Evolutionary conservation across 2,888 invertebrate species (phyloP).

Genomic region (Apodemia hepburni): DNA sequence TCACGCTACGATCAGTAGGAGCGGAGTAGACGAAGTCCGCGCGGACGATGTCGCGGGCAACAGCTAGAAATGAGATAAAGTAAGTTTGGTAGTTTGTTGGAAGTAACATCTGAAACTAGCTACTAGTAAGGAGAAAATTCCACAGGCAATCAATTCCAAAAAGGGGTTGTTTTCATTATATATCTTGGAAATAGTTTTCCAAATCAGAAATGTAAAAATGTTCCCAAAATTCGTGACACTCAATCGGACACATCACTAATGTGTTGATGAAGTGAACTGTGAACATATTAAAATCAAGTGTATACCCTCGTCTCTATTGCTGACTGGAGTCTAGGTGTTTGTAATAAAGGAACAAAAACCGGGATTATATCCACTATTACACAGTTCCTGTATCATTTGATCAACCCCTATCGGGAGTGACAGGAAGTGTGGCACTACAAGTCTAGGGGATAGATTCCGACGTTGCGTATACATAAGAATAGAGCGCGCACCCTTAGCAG

Average conservation of each 20-base stretch:
- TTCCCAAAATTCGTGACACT: too few relatives aligned
- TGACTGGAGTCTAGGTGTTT: neutral
- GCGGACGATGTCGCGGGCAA: too few relatives aligned
- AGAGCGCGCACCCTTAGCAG: neutral
- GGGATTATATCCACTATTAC: neutral
- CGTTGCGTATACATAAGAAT: neutral
- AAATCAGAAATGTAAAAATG: too few relatives aligned
- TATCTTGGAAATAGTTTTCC: too few relatives aligned
- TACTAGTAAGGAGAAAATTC: too few relatives aligned
- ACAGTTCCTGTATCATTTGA: constrained; percentile 2
- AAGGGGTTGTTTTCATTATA: too few relatives aligned
- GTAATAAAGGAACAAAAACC: constrained; percentile 10
- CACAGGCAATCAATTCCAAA: too few relatives aligned
- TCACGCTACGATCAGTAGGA: too few relatives aligned
- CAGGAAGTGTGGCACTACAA: constrained; percentile 5
- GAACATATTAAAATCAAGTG: neutral
- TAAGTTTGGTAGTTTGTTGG: too few relatives aligned
- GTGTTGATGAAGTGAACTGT: neutral
- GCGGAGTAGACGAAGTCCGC: too few relatives aligned
- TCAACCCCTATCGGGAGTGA: constrained; percentile 3
- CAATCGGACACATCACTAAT: neutral
- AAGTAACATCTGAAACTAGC: too few relatives aligned
- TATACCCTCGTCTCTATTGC: neutral
- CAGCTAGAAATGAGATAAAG: too few relatives aligned
- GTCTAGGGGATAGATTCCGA: neutral